A percentile compares a stretch with the other conserved stretches of the same genome.
phyloP scores from a whole-genome alignment of 2,113 vertebrate species.

The Diphyllodes magnificus region DNA sequence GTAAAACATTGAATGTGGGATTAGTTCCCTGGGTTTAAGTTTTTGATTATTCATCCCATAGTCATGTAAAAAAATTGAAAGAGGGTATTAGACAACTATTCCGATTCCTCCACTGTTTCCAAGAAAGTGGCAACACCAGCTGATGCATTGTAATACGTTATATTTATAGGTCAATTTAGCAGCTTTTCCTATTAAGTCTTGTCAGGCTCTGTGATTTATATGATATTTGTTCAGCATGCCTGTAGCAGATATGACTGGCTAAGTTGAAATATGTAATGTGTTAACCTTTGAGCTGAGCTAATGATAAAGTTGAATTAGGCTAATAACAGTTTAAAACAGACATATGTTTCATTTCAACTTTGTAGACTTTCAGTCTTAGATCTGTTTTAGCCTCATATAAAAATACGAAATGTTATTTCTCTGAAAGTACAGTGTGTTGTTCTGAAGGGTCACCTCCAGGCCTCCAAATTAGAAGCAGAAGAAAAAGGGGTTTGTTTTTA shows the following conservation, averaged over 20 bases:
- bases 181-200: constrained; percentile 48
- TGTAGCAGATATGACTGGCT: constrained; percentile 9
- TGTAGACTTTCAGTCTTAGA: not conserved
- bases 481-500: not conserved
- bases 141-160: not conserved
- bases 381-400: not conserved
- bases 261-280: constrained; percentile 35
- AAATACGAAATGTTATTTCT: not conserved
- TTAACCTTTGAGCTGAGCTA: constrained; percentile 41
- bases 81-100: not conserved
- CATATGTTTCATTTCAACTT: constrained; percentile 36
- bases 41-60: not conserved
- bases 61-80: not conserved
- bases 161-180: constrained; percentile 46
- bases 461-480: not conserved
- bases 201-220: constrained; percentile 36
- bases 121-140: constrained; percentile 19
- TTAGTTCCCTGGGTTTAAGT: not conserved
- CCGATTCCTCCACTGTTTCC: not conserved
- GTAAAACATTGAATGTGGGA: not conserved
- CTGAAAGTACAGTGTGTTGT: not conserved
- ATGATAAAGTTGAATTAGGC: constrained; percentile 37
- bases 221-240: constrained; percentile 34
- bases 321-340: constrained; percentile 15
- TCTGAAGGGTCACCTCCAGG: not conserved